Conservation (phyloP, 2,888 invertebrate genomes). For the Diloba caeruleocephala region DNA sequence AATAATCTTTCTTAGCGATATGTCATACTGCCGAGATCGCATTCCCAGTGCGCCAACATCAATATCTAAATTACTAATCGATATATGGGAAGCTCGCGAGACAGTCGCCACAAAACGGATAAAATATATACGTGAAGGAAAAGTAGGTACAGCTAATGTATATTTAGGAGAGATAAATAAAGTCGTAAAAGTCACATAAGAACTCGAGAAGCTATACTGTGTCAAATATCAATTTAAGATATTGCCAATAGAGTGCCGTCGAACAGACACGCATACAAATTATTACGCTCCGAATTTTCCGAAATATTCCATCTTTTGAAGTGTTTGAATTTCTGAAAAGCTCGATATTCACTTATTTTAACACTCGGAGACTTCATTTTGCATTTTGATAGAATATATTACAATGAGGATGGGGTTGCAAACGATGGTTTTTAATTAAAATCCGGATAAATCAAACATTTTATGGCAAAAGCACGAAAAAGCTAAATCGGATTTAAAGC, state of each 20-base stretch:
- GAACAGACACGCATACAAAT: constrained; percentile 54
- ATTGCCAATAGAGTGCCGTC: constrained; percentile 63
- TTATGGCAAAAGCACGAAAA: constrained; percentile 17
- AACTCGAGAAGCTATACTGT: constrained; percentile 61
- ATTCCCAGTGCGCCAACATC: constrained; percentile 55
- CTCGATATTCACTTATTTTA: constrained; percentile 50
- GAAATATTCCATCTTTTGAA: constrained; percentile 42
- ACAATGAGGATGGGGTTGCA: constrained; percentile 14
- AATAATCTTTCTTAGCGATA: constrained; percentile 42
- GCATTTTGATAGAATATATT: constrained; percentile 56
- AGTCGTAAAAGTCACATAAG: constrained; percentile 71
- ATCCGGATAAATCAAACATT: constrained; percentile 40
- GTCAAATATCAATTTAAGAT: constrained; percentile 80
- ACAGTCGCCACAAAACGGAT: constrained; percentile 47
- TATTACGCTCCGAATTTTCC: constrained; percentile 44
- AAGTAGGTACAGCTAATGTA: constrained; percentile 61
- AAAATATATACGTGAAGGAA: constrained; percentile 48
- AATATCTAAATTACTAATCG: constrained; percentile 69
- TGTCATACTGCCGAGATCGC: constrained; percentile 38
- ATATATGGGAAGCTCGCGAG: constrained; percentile 56
- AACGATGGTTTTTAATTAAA: constrained; percentile 49
- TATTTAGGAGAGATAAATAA: constrained; percentile 66
- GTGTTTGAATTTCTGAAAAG: constrained; percentile 34
- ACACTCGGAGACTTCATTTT: constrained; percentile 48
- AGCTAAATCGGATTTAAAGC: constrained; percentile 8